phyloP scores from a whole-genome alignment of 2,113 vertebrate genomes.

The Pomatorhinus ruficollis region DNA sequence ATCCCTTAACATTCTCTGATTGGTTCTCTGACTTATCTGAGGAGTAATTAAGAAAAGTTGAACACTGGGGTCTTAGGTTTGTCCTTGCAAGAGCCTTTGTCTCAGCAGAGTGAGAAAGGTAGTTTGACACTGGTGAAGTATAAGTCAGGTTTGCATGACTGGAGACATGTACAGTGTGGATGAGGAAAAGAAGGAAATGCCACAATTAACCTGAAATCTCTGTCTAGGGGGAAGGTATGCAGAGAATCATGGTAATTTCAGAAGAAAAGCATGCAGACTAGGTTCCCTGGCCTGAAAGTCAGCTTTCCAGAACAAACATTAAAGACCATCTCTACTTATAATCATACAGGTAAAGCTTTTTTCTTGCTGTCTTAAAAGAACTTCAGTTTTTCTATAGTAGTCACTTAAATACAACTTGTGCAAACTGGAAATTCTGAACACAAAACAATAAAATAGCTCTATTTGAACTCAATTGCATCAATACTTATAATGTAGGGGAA shows the following conservation, averaged over 20 bases:
- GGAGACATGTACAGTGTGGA: fast-evolving
- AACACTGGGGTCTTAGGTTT: background rate
- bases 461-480: background rate
- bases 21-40: background rate
- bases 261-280: background rate
- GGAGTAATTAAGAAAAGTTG: background rate
- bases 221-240: background rate
- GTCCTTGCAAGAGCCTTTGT: background rate
- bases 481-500: background rate
- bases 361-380: background rate
- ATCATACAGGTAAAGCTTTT: background rate
- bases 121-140: background rate
- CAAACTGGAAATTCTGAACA: background rate
- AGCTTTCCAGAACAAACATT: background rate
- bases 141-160: background rate
- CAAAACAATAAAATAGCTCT: background rate
- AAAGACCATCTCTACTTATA: background rate
- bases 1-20: background rate
- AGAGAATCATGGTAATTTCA: background rate
- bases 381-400: background rate
- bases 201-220: background rate
- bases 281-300: background rate
- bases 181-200: background rate
- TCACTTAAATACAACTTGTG: background rate
- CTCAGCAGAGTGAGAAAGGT: background rate